Percentiles rank a stretch among this genome's conserved stretches.
Evolutionary conservation across 2,888 invertebrate genomes (phyloP).

Genomic region (Tenthredo distinguenda): DNA sequence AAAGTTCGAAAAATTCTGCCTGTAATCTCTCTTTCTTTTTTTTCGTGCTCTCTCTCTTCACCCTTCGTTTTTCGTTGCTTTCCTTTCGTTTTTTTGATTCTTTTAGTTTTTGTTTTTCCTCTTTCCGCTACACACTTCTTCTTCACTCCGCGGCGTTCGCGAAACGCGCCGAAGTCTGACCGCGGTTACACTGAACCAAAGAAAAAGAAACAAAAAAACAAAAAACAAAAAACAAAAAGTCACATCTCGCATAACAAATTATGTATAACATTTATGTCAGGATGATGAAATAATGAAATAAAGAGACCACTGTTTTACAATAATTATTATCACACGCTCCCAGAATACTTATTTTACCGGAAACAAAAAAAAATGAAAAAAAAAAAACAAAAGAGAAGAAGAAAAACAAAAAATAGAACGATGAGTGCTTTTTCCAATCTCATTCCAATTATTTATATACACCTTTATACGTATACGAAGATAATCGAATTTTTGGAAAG

Average conservation of each 20-base stretch:
- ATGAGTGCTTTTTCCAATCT: not conserved
- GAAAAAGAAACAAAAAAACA: not conserved
- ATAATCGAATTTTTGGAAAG: not conserved
- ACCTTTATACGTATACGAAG: not conserved
- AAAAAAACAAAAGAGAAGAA: too few relatives aligned
- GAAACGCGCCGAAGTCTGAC: too few relatives aligned
- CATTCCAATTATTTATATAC: not conserved
- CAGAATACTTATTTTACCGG: too few relatives aligned
- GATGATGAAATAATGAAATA: conserved; percentile 26
- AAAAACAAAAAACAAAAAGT: not conserved
- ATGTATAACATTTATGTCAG: conserved; percentile 32
- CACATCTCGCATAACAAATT: not conserved
- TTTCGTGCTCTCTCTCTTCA: not conserved
- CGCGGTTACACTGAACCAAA: not conserved
- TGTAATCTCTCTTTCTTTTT: not conserved
- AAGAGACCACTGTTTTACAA: conserved; percentile 42
- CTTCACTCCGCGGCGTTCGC: too few relatives aligned
- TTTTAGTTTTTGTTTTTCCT: not conserved
- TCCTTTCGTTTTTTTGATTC: not conserved
- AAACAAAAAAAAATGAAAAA: too few relatives aligned
- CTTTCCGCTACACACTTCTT: not conserved
- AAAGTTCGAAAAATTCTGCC: not conserved
- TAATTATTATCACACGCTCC: not conserved
- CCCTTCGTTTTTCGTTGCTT: not conserved
- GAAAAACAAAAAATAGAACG: too few relatives aligned